Conservation (phyloP, 2,113 vertebrate species). For the Solea solea region DNA sequence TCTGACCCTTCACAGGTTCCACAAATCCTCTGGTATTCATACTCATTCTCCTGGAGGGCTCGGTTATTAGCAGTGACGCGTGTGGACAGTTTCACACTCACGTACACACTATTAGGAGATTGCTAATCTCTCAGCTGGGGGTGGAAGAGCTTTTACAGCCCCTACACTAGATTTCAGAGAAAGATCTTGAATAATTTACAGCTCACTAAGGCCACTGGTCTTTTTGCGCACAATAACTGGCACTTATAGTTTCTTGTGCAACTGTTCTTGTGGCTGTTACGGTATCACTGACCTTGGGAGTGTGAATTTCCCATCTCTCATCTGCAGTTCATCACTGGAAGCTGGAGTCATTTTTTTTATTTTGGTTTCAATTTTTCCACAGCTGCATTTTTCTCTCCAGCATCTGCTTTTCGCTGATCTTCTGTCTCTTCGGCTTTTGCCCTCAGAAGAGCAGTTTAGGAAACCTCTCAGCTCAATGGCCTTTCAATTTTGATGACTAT, state of each 20-base stretch:
- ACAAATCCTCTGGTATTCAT: conserved; percentile 61
- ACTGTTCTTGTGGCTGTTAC: not conserved
- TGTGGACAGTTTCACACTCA: conserved; percentile 59
- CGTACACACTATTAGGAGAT: conserved; percentile 56
- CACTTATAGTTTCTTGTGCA: conserved; percentile 16
- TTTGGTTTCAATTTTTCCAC: not conserved
- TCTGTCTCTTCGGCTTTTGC: conserved; percentile 19
- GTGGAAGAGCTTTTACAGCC: conserved; percentile 21
- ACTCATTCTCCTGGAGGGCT: conserved; percentile 43
- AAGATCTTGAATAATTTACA: conserved; percentile 12
- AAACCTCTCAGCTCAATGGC: conserved; percentile 17
- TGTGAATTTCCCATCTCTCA: conserved; percentile 44
- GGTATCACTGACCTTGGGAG: conserved; percentile 24
- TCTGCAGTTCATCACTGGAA: not conserved
- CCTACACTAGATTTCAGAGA: conserved; percentile 12
- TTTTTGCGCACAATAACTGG: conserved; percentile 14
- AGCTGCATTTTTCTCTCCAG: not conserved
- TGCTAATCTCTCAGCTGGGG: conserved; percentile 46
- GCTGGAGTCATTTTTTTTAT: not conserved
- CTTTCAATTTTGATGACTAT: conserved; percentile 33
- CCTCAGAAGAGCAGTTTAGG: not conserved
- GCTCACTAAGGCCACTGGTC: not conserved
- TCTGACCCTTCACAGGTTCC: conserved; percentile 31
- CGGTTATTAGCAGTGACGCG: conserved; percentile 59
- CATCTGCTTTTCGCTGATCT: not conserved